Conservation (phyloP, 2,888 invertebrate species). For the Acanthosepion esculentum region DNA sequence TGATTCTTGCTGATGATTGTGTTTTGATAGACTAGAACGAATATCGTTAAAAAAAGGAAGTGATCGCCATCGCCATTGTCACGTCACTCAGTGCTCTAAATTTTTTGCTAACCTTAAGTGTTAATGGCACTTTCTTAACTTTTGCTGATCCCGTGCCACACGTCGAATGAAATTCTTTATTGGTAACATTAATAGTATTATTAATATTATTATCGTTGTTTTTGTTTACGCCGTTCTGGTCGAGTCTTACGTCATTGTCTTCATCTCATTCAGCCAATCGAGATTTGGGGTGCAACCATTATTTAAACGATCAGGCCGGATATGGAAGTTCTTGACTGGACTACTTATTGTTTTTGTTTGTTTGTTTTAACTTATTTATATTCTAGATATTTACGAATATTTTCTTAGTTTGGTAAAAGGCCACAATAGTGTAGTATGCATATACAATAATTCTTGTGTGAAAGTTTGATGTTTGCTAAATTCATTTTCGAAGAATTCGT, state of each 20-base stretch:
- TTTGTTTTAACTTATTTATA: neutral
- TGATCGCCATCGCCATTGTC: neutral
- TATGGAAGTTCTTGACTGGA: neutral
- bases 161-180: neutral
- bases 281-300: neutral
- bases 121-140: neutral
- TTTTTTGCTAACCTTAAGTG: neutral
- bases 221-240: conserved; percentile 4
- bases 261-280: neutral
- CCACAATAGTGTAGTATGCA: neutral
- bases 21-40: neutral
- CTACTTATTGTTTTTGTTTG: neutral
- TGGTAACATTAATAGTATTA: neutral
- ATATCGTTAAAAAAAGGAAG: neutral
- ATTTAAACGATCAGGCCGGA: neutral
- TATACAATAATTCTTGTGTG: neutral
- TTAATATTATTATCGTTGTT: neutral
- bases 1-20: neutral
- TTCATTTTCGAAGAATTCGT: no score
- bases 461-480: no score
- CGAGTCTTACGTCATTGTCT: neutral
- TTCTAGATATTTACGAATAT: neutral
- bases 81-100: no score
- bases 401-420: neutral
- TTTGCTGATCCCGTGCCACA: neutral